A percentile compares a stretch with the other conserved stretches of the same genome.
Conservation (phyloP, 2,888 invertebrate genomes). For the Oconnorella tubifera region DNA sequence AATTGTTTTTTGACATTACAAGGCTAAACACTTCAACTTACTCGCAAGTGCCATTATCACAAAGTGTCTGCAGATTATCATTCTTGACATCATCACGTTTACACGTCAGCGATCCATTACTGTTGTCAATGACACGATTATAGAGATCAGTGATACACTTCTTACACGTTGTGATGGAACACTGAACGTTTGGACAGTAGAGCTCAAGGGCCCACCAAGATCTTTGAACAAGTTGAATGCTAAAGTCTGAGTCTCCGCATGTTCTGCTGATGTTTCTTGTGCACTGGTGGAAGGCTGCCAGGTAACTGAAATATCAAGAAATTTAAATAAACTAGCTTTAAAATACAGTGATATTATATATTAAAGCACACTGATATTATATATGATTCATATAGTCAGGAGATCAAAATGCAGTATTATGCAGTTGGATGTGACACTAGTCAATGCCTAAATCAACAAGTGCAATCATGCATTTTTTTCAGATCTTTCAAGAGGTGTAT, state of each 20-base stretch:
- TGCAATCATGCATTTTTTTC: no score
- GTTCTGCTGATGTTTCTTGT: background rate
- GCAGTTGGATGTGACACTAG: no score
- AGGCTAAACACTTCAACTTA: background rate
- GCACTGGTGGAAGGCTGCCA: background rate
- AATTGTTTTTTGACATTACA: background rate
- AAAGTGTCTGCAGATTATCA: background rate
- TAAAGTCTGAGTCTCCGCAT: background rate
- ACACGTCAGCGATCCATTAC: background rate
- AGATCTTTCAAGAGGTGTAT: no score
- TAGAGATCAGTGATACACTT: background rate
- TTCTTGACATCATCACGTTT: background rate
- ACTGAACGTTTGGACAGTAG: background rate
- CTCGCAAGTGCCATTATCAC: background rate
- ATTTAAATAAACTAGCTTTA: no score
- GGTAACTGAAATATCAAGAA: background rate
- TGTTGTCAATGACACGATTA: background rate
- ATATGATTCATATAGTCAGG: no score
- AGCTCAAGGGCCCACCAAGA: constrained; percentile 6
- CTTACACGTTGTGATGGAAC: background rate
- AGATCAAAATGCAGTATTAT: no score
- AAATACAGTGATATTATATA: no score
- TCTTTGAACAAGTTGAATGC: background rate
- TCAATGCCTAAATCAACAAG: no score
- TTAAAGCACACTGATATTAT: no score